Conservation (phyloP, 2,113 vertebrate genomes). For the Corythornis madagascariensis region DNA sequence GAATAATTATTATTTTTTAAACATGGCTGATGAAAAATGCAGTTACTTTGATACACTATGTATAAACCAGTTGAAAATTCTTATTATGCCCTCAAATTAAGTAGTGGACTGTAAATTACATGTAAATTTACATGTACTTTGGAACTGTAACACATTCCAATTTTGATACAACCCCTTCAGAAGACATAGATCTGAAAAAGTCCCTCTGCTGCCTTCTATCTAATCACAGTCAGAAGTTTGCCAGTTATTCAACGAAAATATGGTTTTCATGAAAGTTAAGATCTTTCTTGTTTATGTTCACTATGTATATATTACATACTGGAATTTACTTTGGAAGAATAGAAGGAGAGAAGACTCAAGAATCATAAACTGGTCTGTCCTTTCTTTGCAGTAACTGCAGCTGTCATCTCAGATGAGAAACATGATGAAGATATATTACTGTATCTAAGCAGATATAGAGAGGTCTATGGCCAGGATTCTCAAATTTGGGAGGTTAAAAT, state of each 20-base stretch:
- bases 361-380: not conserved
- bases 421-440: not conserved
- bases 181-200: not conserved
- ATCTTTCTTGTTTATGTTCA: not conserved
- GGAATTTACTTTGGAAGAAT: not conserved
- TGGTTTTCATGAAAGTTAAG: not conserved
- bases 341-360: not conserved
- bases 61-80: not conserved
- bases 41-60: not conserved
- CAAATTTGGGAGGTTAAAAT: not conserved
- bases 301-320: not conserved
- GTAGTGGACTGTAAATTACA: not conserved
- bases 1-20: not conserved
- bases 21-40: not conserved
- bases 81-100: not conserved
- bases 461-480: not conserved
- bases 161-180: not conserved
- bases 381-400: constrained; percentile 30
- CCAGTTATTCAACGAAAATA: not conserved
- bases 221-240: not conserved
- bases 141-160: not conserved
- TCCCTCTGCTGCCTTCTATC: not conserved
- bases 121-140: not conserved
- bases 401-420: not conserved
- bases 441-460: not conserved